phyloP scores from a whole-genome alignment of 1,140 invertebrate species.

The Proctacanthus coquilletti region DNA sequence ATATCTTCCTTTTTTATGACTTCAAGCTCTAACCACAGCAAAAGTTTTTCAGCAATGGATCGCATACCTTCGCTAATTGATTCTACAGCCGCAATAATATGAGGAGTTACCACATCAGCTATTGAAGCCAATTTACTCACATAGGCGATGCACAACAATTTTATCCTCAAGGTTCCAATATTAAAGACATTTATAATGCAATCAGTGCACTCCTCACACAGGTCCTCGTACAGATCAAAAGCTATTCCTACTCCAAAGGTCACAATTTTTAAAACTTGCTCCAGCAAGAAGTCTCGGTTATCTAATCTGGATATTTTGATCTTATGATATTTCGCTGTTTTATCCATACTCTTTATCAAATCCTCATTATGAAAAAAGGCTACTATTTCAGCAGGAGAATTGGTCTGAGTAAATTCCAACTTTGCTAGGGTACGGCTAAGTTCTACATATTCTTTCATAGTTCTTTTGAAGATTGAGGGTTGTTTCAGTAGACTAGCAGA shows the following conservation, averaged over 20 bases:
- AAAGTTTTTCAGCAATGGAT: background rate
- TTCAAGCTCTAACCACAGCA: background rate
- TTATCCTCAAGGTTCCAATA: background rate
- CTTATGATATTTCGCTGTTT: background rate
- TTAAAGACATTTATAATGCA: slow-evolving; percentile 1
- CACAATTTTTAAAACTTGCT: background rate
- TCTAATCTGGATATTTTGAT: background rate
- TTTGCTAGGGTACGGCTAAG: background rate
- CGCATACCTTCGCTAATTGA: background rate
- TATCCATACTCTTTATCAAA: background rate
- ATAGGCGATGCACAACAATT: background rate
- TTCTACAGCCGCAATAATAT: background rate
- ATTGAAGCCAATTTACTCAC: background rate
- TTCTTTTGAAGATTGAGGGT: background rate
- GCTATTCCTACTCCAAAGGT: too few relatives aligned
- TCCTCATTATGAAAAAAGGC: background rate
- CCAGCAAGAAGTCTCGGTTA: background rate
- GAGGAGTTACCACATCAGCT: background rate
- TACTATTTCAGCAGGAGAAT: background rate
- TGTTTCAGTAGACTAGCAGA: slow-evolving; percentile 1
- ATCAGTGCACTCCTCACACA: background rate
- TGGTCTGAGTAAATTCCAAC: background rate
- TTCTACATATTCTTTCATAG: background rate
- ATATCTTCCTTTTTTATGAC: background rate
- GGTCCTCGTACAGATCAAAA: background rate